These are phyloP conservation scores for Numenius arquata DNA, from an alignment of 2,113 vertebrate species.

Conservation along the genomic window DNA sequence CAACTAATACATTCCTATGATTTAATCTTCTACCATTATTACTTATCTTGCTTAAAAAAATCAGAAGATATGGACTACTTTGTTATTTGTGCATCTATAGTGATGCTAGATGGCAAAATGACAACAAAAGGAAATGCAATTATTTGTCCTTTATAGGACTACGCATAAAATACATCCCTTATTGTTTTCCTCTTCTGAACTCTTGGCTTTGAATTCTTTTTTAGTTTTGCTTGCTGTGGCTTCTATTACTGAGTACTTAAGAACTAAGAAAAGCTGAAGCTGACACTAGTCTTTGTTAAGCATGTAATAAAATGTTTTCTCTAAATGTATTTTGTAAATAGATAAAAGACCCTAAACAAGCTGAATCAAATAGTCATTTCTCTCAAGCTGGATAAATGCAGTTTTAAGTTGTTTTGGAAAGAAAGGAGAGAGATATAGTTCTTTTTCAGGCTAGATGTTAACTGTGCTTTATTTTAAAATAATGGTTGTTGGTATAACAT, in stretches of 20 bases:
- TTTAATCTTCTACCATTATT: too few species aligned
- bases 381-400: background rate
- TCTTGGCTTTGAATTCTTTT: background rate
- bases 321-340: background rate
- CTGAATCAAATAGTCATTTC: background rate
- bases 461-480: background rate
- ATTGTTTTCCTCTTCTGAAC: background rate
- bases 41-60: background rate
- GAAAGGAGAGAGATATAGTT: background rate
- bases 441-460: background rate
- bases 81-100: background rate
- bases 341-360: accelerated
- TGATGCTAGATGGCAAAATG: background rate
- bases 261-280: background rate
- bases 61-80: background rate
- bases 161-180: background rate
- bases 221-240: background rate
- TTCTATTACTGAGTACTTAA: background rate
- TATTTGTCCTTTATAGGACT: background rate
- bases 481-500: background rate
- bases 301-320: background rate
- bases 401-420: background rate
- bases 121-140: background rate
- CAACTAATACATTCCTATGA: background rate
- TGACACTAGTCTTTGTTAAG: background rate